These are phyloP conservation scores for Heliconius ismenius DNA, from an alignment of 2,888 invertebrate genomes.

Conservation along the genomic window DNA sequence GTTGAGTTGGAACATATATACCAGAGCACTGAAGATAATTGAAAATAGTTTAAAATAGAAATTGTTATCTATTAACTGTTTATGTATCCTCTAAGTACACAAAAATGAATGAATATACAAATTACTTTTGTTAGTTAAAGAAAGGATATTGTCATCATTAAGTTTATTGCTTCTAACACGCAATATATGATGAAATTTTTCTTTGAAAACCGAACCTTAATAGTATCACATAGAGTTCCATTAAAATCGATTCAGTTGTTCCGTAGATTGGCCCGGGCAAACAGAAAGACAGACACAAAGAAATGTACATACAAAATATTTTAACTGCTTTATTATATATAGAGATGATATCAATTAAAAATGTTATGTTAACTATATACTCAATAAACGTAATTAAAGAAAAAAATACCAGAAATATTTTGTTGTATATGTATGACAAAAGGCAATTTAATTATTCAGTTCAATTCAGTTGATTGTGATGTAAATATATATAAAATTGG, in stretches of 20 bases:
- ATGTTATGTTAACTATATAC: too few relatives aligned
- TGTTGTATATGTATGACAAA: neutral
- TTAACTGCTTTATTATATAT: too few relatives aligned
- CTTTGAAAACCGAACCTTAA: neutral
- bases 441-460: neutral
- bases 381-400: neutral
- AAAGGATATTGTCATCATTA: neutral
- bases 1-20: neutral
- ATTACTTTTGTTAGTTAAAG: neutral
- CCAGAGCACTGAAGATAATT: too few relatives aligned
- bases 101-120: slow-evolving; percentile 6
- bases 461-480: neutral
- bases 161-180: neutral
- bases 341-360: too few relatives aligned
- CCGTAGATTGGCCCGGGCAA: too few relatives aligned
- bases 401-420: too few relatives aligned
- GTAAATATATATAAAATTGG: neutral
- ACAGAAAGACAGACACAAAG: too few relatives aligned
- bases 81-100: neutral
- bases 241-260: too few relatives aligned
- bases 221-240: neutral
- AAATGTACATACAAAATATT: too few relatives aligned
- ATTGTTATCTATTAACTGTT: neutral
- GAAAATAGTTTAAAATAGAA: too few relatives aligned
- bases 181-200: neutral